Percentiles rank a stretch among this genome's conserved stretches.
Conservation (phyloP, 2,888 invertebrate species). For the Mesorhabditis belari region DNA sequence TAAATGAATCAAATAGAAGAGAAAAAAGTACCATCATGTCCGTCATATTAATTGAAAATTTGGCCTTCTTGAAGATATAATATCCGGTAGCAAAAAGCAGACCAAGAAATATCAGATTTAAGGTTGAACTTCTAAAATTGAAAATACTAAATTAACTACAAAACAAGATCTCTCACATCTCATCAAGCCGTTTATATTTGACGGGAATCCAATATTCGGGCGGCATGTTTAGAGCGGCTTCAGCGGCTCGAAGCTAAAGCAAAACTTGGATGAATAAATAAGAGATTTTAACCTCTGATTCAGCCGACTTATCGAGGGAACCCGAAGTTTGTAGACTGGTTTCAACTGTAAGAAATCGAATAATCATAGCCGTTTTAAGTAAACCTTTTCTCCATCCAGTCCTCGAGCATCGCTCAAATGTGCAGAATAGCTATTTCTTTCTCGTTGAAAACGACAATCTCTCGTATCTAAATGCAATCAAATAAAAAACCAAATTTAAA, state of each 20-base stretch:
- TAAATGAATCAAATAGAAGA: neutral
- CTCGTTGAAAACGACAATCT: constrained; percentile 38
- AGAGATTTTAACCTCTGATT: no score
- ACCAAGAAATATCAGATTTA: constrained; percentile 21
- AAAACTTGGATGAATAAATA: no score
- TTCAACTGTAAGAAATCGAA: no score
- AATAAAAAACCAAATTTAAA: neutral
- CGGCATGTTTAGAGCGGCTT: constrained; percentile 59
- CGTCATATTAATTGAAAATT: constrained; percentile 32
- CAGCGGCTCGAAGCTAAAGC: constrained; percentile 77
- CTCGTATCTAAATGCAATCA: constrained; percentile 16
- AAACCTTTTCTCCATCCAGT: constrained; percentile 31
- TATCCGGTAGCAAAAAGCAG: neutral
- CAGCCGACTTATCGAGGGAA: neutral
- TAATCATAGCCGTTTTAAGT: no score
- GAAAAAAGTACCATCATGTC: constrained; percentile 33
- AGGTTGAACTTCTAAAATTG: neutral
- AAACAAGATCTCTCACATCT: no score
- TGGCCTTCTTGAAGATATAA: neutral
- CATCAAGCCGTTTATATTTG: constrained; percentile 35
- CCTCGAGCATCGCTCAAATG: constrained; percentile 28
- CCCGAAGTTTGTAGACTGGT: neutral
- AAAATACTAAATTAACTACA: neutral
- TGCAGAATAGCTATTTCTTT: constrained; percentile 29
- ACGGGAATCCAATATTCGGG: constrained; percentile 47